Evolutionary conservation across 2,888 invertebrate species (phyloP).

Genomic region (Drosophila kuntzei): DNA sequence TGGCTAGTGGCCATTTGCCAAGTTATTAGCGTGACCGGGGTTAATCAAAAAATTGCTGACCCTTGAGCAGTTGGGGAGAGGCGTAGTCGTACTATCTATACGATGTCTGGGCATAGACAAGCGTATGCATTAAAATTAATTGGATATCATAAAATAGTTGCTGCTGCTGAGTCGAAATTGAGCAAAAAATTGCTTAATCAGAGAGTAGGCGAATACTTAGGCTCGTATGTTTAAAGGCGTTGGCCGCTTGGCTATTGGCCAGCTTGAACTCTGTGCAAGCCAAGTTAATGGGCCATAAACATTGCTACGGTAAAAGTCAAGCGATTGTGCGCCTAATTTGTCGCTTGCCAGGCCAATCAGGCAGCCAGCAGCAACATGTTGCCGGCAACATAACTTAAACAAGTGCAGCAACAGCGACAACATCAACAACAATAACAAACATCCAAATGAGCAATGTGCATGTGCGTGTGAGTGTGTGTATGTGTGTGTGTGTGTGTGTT

Average conservation of each 20-base stretch:
- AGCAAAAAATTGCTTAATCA: constrained; percentile 71
- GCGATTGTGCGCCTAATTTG: constrained; percentile 74
- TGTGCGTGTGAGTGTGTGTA: constrained; percentile 18
- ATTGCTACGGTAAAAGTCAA: constrained; percentile 67
- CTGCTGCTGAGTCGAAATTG: constrained; percentile 36
- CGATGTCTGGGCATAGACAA: constrained; percentile 50
- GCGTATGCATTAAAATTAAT: constrained; percentile 73
- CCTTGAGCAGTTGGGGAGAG: constrained; percentile 50
- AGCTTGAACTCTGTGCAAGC: constrained; percentile 55
- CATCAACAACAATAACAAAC: constrained; percentile 14
- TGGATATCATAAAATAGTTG: constrained; percentile 68
- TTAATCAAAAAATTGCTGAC: constrained; percentile 83
- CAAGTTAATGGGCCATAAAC: constrained; percentile 73
- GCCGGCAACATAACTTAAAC: constrained; percentile 55
- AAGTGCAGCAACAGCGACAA: constrained; percentile 59
- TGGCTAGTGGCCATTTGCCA: constrained; percentile 28
- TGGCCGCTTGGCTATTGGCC: constrained; percentile 46
- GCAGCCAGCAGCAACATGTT: constrained; percentile 66
- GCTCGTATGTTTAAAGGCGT: constrained; percentile 55
- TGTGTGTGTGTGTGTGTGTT: constrained; percentile 50
- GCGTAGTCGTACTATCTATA: constrained; percentile 33
- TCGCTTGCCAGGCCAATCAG: constrained; percentile 76
- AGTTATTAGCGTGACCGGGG: constrained; percentile 72
- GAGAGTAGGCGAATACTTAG: constrained; percentile 49
- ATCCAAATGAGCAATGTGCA: constrained; percentile 15